Percentiles rank a stretch among this genome's conserved stretches.
Evolutionary conservation across 2,113 vertebrate genomes (phyloP).

Genomic region (Xenus cinereus): DNA sequence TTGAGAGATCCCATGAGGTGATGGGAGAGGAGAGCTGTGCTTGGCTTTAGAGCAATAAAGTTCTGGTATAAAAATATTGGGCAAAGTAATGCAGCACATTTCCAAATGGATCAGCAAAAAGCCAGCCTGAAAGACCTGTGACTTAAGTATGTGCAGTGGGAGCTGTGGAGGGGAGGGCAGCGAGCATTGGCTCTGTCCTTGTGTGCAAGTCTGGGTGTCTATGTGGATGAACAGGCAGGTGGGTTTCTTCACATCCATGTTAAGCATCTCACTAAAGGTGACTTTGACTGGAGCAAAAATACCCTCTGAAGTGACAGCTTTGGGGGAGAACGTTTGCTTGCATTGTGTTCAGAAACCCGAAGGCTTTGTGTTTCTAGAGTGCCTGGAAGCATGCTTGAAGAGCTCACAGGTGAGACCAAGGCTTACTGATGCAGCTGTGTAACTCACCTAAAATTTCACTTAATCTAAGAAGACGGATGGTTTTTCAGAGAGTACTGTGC

Average conservation of each 20-base stretch:
- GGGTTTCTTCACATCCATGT: background rate
- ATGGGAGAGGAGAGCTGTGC: background rate
- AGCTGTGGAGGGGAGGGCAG: background rate
- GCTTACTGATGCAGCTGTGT: background rate
- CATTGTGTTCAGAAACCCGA: background rate
- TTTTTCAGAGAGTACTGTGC: background rate
- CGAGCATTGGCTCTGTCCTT: rapidly evolving
- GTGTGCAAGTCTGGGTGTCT: background rate
- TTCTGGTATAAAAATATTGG: background rate
- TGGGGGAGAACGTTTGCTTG: background rate
- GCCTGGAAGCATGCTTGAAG: background rate
- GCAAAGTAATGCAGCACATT: background rate
- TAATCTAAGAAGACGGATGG: background rate
- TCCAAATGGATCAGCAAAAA: background rate
- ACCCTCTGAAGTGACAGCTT: background rate
- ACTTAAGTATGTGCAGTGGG: too few relatives aligned
- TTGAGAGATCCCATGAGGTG: background rate
- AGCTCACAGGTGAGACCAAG: background rate
- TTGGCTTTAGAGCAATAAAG: background rate
- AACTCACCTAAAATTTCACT: background rate
- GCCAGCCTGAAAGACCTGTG: background rate
- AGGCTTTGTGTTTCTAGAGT: background rate
- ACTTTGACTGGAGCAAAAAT: background rate
- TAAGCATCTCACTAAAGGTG: background rate
- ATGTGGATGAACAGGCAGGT: rapidly evolving